Evolutionary conservation across 2,113 vertebrate genomes (phyloP).

Genomic region (Psilopogon haemacephalus): DNA sequence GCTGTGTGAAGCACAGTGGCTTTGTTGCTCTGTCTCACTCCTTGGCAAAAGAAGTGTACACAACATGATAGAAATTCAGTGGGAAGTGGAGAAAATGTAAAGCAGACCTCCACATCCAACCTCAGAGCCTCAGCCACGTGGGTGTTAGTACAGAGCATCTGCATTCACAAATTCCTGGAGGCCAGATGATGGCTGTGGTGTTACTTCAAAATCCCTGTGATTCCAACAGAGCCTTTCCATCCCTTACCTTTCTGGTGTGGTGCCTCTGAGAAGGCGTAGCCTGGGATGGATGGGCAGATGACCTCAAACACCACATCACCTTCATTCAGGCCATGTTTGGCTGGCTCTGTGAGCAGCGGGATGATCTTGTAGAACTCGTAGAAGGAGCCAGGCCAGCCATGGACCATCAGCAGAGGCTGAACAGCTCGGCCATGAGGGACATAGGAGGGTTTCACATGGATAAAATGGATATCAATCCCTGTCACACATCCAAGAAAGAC

Average conservation of each 20-base stretch:
- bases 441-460: conserved; percentile 79
- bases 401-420: conserved; percentile 83
- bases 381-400: conserved; percentile 91
- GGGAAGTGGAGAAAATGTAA: not conserved
- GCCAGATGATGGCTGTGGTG: not conserved
- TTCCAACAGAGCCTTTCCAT: not conserved
- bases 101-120: not conserved
- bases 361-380: conserved; percentile 90
- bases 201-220: not conserved
- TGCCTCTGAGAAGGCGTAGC: conserved; percentile 88
- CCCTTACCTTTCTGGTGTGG: conserved; percentile 75
- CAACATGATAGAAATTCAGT: not conserved
- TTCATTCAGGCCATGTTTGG: not conserved
- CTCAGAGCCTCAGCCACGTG: not conserved
- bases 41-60: not conserved
- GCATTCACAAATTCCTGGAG: not conserved
- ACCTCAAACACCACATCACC: conserved; percentile 82
- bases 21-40: not conserved
- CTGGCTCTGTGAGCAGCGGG: conserved; percentile 80
- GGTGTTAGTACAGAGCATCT: not conserved
- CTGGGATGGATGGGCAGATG: conserved; percentile 90
- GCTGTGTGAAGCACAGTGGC: not conserved
- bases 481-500: not conserved
- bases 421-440: conserved; percentile 67
- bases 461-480: conserved; percentile 88